Evolutionary conservation across 2,113 vertebrate genomes (phyloP), one percentile per base, ranked within the genome.

Genomic region (Furnarius figulus): DNA sequence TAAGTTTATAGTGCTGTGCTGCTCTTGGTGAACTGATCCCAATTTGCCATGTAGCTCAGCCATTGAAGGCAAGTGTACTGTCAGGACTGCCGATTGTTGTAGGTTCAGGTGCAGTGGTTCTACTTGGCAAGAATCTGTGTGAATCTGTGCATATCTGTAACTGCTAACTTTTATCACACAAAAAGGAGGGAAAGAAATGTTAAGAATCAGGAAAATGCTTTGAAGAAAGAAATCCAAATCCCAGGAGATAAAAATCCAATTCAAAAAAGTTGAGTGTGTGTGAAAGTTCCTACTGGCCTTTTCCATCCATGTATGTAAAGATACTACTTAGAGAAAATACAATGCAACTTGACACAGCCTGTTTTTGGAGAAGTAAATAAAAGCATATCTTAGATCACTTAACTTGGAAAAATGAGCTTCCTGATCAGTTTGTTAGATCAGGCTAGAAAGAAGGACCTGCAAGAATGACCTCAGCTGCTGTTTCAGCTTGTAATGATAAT

Each of bases 1-100:
- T 44, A 40, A n/a, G n/a, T 58, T 53, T 10, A 16, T 21, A 40
- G 25, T 62, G 37, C 19, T 44, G 2, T 10, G 18, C 7, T 53
- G 75, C 6, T 55, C 11, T 37, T 28, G 4, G 18, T 74, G 66
- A 72, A 8, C 10, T 68, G 14, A 35, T 61, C 30, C 52, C 7
- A 46, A 0, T 80, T 73, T 47, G 12, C 23, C 4, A 17, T 5
- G 1, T 12, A 47, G 30, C 12, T 76, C 12, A 55, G 12, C 49
- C 21, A 6, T 14, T 80, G 33, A 1, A 2, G 42, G 25, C 31
- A 63, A 2, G 47, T 72, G 24, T 8, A 50, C 23, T 3, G 0
- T 46, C 7, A 42, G 44, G 77, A 50, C 4, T 35, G 44, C 4
- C 24, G 13, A 12, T 77, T 1, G 2, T 47, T 63, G 3, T 5